Evolutionary conservation across 2,888 invertebrate genomes (phyloP).

Genomic region (Abscondita cerata): DNA sequence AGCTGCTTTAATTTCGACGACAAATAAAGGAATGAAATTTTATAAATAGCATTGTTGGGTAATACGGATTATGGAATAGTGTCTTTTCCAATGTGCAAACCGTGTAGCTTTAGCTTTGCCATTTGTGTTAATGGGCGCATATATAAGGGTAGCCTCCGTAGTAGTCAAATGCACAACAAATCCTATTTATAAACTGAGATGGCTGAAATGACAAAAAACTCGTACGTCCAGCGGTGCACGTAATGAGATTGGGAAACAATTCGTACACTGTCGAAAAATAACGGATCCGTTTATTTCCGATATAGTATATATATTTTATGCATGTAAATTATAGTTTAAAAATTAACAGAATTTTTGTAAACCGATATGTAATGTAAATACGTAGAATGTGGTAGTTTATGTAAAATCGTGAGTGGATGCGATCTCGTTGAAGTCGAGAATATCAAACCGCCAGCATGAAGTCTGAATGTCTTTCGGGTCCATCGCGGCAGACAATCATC

Average conservation of each 20-base stretch:
- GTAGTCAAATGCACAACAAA: conserved; percentile 51
- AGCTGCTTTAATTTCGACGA: no score
- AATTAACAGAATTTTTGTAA: no score
- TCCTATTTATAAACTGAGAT: conserved; percentile 49
- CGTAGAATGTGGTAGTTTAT: conserved; percentile 7
- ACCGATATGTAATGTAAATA: no score
- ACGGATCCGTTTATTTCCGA: conserved; percentile 1
- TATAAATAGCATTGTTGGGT: conserved; percentile 40
- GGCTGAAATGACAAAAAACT: conserved; percentile 34
- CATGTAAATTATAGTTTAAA: no score
- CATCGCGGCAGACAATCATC: conserved; percentile 30
- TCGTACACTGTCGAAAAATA: conserved; percentile 12
- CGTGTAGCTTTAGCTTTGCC: conserved; percentile 58
- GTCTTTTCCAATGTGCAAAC: conserved; percentile 59
- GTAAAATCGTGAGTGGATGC: conserved; percentile 32
- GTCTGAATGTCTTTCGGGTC: conserved; percentile 25
- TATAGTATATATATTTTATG: not conserved
- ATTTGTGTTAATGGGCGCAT: conserved; percentile 57
- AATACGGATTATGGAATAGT: conserved; percentile 54
- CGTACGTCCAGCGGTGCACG: conserved; percentile 32
- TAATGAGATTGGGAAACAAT: conserved; percentile 31
- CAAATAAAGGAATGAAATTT: conserved; percentile 11
- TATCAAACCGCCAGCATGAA: conserved; percentile 30
- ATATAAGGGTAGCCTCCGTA: conserved; percentile 49
- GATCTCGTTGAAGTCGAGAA: conserved; percentile 22